Base-by-base conservation (phyloP, 2,113 vertebrate species). In the human region DNA sequence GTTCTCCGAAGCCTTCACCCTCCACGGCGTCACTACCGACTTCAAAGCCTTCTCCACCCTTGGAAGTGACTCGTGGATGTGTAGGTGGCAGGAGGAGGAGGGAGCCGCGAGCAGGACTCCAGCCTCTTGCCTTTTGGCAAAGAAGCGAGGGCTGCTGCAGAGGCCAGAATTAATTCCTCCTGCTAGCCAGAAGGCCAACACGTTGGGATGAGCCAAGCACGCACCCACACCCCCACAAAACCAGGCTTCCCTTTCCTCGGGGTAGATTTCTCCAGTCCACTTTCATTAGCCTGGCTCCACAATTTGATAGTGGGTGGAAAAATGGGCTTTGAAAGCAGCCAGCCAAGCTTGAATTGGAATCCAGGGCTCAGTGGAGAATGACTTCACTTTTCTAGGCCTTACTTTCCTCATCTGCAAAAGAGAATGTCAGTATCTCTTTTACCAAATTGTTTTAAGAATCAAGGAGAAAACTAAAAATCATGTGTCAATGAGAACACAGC, bases 1-100 rank as follows among this genome's bases (percentile, higher is more conserved):
- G 70, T 0, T 45, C 90, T 72, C 86, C 0, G 6, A 32, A 1
- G 61, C 61, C 91, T 61, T 66, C 12, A 61, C 68, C 75, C 70
- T 87, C 81, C 57, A 68, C 6, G 0, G 90, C 23, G 27, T 86
- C 93, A 66, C 86, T 59, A 16, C 76, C 0, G 8, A 95, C 97
- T 96, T 97, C 94, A 97, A 97, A 97, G 92, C 7, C 83, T 43
- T 59, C 86, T 85, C 90, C 79, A 59, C 79, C 79, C 93, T 93
- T 93, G 93, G 89, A 80, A 76, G 40, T 50, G 90, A 89, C 50
- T 59, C 4, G 1, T 0, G 86, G 75, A 72, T 25, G 52, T n/a
- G 55, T 40, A 82, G 59, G 40, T 55, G 38, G 55, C 0, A 12
- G 55, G 79, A n/a, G 84, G 79, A n/a, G 84, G 90, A 76, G 68